These are phyloP conservation scores for Falco cherrug DNA, from an alignment of 2,797 vertebrate genomes.

Conservation along the genomic window DNA sequence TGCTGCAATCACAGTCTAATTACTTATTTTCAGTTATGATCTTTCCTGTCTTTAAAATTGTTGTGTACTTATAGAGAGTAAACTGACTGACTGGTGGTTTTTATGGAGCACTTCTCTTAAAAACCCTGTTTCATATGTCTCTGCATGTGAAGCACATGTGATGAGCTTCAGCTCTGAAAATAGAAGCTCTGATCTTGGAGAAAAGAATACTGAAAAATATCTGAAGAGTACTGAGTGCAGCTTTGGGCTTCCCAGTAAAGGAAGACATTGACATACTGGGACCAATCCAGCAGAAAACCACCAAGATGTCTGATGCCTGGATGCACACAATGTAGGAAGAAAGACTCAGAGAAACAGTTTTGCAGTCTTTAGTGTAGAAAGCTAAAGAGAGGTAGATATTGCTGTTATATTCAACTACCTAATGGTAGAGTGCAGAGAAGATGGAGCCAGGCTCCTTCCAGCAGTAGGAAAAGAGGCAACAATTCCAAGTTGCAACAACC, in stretches of 20 bases:
- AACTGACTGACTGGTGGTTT: neutral
- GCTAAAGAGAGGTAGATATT: neutral
- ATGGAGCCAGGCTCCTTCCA: neutral
- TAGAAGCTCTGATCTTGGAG: neutral
- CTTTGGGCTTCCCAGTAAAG: neutral
- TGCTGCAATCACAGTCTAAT: neutral
- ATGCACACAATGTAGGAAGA: neutral
- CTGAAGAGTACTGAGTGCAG: neutral
- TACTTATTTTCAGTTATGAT: neutral
- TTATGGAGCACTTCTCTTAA: neutral
- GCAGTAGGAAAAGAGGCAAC: neutral
- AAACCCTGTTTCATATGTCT: neutral
- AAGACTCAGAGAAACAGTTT: neutral
- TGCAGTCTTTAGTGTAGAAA: neutral
- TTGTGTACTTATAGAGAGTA: neutral
- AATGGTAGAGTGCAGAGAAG: neutral
- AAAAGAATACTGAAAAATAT: neutral
- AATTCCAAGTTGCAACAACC: neutral
- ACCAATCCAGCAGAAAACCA: neutral
- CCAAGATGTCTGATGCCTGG: neutral
- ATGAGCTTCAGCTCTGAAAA: neutral
- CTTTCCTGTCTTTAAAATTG: neutral
- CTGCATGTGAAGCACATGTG: neutral
- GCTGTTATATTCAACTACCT: neutral
- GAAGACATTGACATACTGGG: neutral